Conservation (phyloP, 2,797 vertebrate species). For the Tenualosa ilisha region DNA sequence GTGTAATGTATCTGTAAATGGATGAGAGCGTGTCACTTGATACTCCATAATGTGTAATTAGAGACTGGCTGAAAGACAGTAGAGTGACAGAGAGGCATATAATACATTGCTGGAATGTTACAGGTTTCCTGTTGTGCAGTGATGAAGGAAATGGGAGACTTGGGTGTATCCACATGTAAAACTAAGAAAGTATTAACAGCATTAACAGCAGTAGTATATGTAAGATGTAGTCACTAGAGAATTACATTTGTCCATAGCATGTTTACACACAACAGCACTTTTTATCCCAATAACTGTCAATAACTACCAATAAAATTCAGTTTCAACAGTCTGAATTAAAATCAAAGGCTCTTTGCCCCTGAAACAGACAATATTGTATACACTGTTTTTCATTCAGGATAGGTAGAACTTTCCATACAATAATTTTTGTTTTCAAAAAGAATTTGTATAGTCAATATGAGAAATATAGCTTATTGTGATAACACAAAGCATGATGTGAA, state of each 20-base stretch:
- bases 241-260: no score
- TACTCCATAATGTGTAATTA: constrained; percentile 12
- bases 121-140: neutral
- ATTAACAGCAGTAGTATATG: neutral
- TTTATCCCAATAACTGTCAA: no score
- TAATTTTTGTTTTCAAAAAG: no score
- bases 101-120: neutral
- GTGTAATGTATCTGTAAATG: constrained; percentile 1
- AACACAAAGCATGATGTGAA: neutral
- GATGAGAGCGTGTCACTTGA: neutral
- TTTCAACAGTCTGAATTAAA: no score
- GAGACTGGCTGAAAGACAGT: neutral
- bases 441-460: neutral
- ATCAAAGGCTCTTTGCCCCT: neutral
- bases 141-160: neutral
- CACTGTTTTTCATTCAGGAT: neutral
- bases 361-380: neutral
- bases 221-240: no score
- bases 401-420: neutral
- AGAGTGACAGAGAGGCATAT: neutral
- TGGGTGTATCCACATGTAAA: neutral
- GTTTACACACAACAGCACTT: no score
- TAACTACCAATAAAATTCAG: no score
- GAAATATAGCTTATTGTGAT: neutral
- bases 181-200: neutral